phyloP scores from a whole-genome alignment of 2,113 vertebrate genomes.

The Rallus limicola region DNA sequence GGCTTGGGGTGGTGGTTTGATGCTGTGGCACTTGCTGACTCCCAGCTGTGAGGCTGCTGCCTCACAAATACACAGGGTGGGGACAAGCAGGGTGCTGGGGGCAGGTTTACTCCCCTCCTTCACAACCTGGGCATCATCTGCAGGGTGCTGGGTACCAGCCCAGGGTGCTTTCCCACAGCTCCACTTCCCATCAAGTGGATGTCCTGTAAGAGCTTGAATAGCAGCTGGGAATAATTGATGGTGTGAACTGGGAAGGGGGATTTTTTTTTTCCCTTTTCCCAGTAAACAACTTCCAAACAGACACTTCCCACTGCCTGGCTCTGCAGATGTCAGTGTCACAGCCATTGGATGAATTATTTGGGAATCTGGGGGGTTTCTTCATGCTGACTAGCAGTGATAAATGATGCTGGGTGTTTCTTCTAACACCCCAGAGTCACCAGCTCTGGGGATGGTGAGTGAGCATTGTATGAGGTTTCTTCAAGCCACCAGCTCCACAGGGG shows the following conservation, averaged over 20 bases:
- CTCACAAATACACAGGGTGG: background rate
- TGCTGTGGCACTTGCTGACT: background rate
- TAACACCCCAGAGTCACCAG: background rate
- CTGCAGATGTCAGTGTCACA: background rate
- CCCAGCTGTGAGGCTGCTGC: background rate
- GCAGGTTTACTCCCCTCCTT: background rate
- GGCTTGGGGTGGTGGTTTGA: background rate
- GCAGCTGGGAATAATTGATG: background rate
- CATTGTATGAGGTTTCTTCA: background rate
- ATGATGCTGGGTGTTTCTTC: background rate
- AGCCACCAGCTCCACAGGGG: background rate
- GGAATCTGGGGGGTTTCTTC: background rate
- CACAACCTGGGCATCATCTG: background rate
- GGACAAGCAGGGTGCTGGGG: background rate
- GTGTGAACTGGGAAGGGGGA: background rate
- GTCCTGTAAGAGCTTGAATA: background rate
- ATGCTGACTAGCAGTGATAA: background rate
- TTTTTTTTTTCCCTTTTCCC: background rate
- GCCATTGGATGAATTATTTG: background rate
- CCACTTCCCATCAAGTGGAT: background rate
- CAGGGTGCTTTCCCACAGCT: background rate
- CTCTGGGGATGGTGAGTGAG: background rate
- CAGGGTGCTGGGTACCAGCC: background rate
- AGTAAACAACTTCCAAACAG: background rate
- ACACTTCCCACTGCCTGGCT: background rate